Evolutionary conservation across 2,113 vertebrate genomes (phyloP), one percentile per base, ranked within the genome.

Genomic region (Spheniscus mendiculus): DNA sequence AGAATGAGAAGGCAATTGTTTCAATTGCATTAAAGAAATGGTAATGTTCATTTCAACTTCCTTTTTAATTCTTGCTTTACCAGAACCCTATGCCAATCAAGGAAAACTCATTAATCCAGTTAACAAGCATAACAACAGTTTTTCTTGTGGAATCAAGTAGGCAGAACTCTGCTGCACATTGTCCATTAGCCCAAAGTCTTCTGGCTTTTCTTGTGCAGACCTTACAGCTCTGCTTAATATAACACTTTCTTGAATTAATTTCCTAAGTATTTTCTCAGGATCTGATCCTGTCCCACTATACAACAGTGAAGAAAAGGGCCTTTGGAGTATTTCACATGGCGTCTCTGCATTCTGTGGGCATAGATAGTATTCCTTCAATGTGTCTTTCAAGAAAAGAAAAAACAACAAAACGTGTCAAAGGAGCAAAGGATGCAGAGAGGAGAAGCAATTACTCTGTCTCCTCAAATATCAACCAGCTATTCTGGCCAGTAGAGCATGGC

Each of bases 121-220:
- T 97, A 83, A 93, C 38, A 97, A 91, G 81, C 58, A 87, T 84
- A 95, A 66, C 77, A 96, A 70, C 63, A 80, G 50, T 79, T 97
- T 92, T 97, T 96, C 69, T 94, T 96, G 79, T 87, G 93, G 78
- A 96, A 95, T 96, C 95, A 97, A 79, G 91, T 40, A 97, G 82
- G 73, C 69, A 87, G 91, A 97, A 67, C 77, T 95, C 30, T 71
- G 50, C 42, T 86, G 65, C 50, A 84, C 36, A 25, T 32, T 91
- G 94, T 66, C 88, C 78, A 69, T 88, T 79, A 92, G 69, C 15
- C 65, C 52, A 82, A 56, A 34, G 81, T 58, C 23, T 89, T 93
- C 67, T 86, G 49, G 21, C 2, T 92, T 93, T 77, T 78, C 20
- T 76, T 92, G 15, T 40, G 20, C 53, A 72, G 45, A 67, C 55